Evolutionary conservation across 2,113 vertebrate genomes (phyloP).

Genomic region (Mungos mungo): DNA sequence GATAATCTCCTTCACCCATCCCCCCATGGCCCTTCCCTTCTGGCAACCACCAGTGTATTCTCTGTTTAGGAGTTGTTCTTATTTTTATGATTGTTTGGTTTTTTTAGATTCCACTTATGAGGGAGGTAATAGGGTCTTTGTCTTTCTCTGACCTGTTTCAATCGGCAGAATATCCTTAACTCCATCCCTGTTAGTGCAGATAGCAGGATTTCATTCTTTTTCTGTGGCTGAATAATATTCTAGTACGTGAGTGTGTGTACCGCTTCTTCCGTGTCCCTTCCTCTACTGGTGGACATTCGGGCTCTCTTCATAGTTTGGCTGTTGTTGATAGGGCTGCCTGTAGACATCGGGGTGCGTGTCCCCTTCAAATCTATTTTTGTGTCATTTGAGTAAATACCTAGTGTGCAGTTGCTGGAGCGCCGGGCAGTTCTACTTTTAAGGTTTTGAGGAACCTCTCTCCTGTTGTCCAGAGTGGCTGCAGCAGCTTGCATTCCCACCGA

Average conservation of each 20-base stretch:
- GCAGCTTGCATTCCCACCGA: not conserved
- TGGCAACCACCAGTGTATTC: not conserved
- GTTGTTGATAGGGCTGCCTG: not conserved
- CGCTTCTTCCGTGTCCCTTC: not conserved
- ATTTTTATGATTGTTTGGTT: not conserved
- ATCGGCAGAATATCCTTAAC: not conserved
- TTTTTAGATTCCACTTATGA: not conserved
- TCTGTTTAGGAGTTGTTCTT: not conserved
- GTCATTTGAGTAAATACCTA: not conserved
- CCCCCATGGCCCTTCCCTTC: not conserved
- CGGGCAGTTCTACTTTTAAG: not conserved
- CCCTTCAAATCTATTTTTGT: not conserved
- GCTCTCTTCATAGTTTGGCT: not conserved
- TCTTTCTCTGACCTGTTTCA: not conserved
- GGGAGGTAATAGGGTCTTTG: not conserved
- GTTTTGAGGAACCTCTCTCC: not conserved
- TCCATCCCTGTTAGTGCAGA: not conserved
- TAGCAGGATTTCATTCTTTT: not conserved
- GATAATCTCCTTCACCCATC: not conserved
- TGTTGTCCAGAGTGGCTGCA: not conserved
- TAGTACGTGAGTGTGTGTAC: not conserved
- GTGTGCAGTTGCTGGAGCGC: not conserved
- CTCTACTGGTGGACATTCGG: not conserved
- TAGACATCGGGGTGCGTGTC: not conserved
- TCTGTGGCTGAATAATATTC: not conserved